Base-by-base conservation (phyloP, 2,888 invertebrate species). In the Maniola hyperantus region DNA sequence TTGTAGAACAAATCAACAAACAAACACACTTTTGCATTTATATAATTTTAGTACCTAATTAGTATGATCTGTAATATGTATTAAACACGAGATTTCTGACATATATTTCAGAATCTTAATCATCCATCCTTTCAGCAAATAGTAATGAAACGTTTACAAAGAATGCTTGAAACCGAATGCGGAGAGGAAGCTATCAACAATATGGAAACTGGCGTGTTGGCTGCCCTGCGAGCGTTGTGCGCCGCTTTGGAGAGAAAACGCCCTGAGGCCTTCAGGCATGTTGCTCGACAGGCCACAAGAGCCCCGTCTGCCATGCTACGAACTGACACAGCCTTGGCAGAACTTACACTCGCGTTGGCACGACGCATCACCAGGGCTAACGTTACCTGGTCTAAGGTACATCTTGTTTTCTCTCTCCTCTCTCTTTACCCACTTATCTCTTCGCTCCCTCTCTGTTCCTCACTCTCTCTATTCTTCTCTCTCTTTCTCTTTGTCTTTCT, bases 301-400 rank as follows among this genome's bases (percentile, higher is more conserved):
- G 86, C 93, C 34, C 93, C 94, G 0, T 91, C 93, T 4, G 92
- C 94, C 34, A 93, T 93, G 85, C 89, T 94, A 50, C 89, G 93
- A 1, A 93, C 93, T 0, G 94, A 95, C 76, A 94, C 94, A 65
- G 93, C 94, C 13, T 91, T 95, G 50, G 91, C 93, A 6, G 93
- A 94, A 70, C 88, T 96, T 36, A 87, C 96, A 48, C 93, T 95
- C 46, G 95, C 96, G 11, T 94, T 97, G 10, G 96, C 96, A 0
- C 92, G 95, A 34, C 94, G 96, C 67, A 91, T 97, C 60, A 94
- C 96, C 72, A 94, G 95, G 65, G 89, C 93, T 44, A 96, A 96
- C 75, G 95, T 96, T 69, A 96, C 95, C 0, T 97, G 97, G 97
- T 95, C 96, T 65, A 97, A 96, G 90, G 95, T 96, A 75, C 20